Base-by-base conservation (phyloP, 2,888 invertebrate species). In the Heterodera filipjevi region DNA sequence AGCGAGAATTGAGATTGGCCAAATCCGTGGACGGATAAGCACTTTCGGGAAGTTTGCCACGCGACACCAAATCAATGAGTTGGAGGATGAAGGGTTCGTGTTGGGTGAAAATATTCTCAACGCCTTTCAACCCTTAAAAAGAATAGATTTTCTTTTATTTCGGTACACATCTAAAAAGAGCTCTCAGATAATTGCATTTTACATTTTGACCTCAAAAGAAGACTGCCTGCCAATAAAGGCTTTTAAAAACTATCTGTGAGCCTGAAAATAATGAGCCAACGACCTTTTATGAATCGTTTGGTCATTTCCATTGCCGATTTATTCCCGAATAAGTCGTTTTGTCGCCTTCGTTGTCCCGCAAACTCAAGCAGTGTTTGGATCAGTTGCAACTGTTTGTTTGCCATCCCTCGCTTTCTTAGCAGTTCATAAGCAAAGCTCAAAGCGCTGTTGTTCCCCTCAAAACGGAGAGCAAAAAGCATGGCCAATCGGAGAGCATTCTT, bases 41-140 rank as follows among this genome's bases (percentile, higher is more conserved):
- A 10, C 77, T 76, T 8, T 95, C 95, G 79, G 94, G 93, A n/a
- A 98, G 92, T 87, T 94, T 93, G 1, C 95, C 96, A 89, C 95
- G 95, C 53, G 95, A 92, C 0, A 96, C 91, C 89, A 95, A 95
- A 86, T 97, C 97, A 0, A 99, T 90, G 0, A 94, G 93, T 89
- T 95, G 95, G 86, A 93, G 93, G 10, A 99, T 90, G 35, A 95
- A 91, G 0, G 99, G 97, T n/a, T 93, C 93, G 90, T 99, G 99
- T 89, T 99, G 99, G 0, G 99, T 98, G 91, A 96, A 99, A 81
- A 99, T 95, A 90, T 99, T 99, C 90, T 99, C 99, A 0, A 99
- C 97, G 1, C 97, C 99, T 91, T 94, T 94, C 32, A 95, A 91
- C 3, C 86, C 85, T 80, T 22, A 80, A 83, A 66, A 12, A 19